Evolutionary conservation across 2,113 vertebrate genomes (phyloP).

Genomic region (Noctilio leporinus): DNA sequence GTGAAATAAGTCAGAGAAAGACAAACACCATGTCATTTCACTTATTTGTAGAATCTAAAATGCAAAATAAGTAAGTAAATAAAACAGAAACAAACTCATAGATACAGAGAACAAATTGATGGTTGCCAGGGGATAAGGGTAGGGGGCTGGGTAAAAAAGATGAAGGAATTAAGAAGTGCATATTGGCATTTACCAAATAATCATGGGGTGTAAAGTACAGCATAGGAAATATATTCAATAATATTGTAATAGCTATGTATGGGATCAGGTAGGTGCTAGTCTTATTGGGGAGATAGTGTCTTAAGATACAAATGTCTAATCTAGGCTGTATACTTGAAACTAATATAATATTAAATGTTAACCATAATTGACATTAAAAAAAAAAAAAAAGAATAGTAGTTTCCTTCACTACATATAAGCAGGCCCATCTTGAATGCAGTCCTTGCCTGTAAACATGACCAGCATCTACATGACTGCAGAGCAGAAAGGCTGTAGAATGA

Average conservation of each 20-base stretch:
- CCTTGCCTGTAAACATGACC: neutral
- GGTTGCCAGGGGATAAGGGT: neutral
- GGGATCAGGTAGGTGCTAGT: neutral
- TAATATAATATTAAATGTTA: neutral
- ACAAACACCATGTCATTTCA: no score
- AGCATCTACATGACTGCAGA: neutral
- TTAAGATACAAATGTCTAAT: neutral
- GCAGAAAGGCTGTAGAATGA: rapidly evolving
- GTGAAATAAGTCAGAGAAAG: neutral
- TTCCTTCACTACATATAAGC: no score
- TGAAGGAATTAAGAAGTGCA: neutral
- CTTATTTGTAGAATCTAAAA: no score
- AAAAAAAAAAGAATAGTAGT: neutral
- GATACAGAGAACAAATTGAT: neutral
- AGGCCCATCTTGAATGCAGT: neutral
- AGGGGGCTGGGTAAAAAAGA: neutral
- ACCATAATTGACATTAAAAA: neutral
- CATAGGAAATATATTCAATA: neutral
- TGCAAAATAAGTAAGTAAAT: neutral
- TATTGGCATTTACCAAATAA: neutral
- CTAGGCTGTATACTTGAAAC: neutral
- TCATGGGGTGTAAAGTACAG: neutral
- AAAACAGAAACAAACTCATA: neutral
- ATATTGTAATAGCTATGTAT: neutral
- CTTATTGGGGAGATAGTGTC: neutral